A percentile compares a stretch with the other conserved stretches of the same genome.
These are phyloP conservation scores for Papilio protenor DNA, from an alignment of 2,888 invertebrate species.

Conservation along the genomic window DNA sequence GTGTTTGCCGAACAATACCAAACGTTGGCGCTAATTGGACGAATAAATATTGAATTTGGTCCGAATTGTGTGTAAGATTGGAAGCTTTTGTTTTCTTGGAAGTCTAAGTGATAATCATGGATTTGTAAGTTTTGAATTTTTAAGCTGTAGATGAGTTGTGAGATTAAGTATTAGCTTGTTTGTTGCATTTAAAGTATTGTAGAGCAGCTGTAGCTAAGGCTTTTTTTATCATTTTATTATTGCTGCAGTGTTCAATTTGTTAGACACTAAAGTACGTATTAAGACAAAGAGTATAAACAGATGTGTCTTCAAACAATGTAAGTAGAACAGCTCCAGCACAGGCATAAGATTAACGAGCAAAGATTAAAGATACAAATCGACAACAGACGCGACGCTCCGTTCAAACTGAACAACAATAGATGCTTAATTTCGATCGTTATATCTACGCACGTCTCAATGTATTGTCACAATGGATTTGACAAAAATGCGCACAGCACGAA, in stretches of 20 bases:
- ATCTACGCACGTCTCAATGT: conserved; percentile 44
- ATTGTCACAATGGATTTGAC: conserved; percentile 29
- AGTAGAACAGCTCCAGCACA: conserved; percentile 9
- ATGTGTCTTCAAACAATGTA: conserved; percentile 1
- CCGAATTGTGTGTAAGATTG: conserved; percentile 68
- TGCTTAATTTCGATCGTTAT: conserved; percentile 47
- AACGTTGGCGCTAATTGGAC: conserved; percentile 58
- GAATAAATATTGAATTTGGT: conserved; percentile 63
- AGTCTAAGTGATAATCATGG: conserved; percentile 50
- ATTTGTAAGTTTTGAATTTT: conserved; percentile 39
- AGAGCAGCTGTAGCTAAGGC: neutral
- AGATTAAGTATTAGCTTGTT: neutral
- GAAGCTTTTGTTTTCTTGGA: conserved; percentile 69
- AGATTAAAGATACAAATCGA: conserved; percentile 47
- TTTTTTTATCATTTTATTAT: too few species aligned
- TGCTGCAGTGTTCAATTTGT: neutral
- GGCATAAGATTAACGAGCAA: conserved; percentile 50
- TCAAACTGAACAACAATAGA: conserved; percentile 48
- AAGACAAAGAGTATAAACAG: conserved; percentile 17
- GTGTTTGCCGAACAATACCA: conserved; percentile 62
- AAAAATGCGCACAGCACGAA: conserved; percentile 35
- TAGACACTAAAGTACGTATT: neutral
- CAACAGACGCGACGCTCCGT: conserved; percentile 45
- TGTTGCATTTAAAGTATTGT: neutral
- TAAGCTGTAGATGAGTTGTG: neutral